Base-by-base conservation (phyloP, 2,113 vertebrate species). In the Vanacampus margaritifer region DNA sequence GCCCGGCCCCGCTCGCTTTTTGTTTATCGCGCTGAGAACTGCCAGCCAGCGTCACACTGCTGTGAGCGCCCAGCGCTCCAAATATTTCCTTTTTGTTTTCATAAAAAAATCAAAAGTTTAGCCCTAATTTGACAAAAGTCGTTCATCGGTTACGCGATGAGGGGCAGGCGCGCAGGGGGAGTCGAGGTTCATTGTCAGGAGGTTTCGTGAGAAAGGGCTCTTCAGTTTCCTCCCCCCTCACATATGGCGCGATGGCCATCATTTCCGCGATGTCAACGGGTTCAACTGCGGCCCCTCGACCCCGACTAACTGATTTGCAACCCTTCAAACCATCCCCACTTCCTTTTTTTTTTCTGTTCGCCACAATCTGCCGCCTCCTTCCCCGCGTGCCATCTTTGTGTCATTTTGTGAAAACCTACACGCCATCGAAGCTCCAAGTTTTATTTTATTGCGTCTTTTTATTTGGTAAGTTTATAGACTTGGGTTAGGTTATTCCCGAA, bases 201-300 rank as follows among this genome's bases (percentile, higher is more conserved):
- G 41, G 57, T 23, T 71, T 68, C 50, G 37, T 48, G 71, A 71
- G 74, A 51, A 64, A 65, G 50, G 41, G 39, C 56, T n/a, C 48
- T 56, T 26, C 39, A 53, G 48, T 41, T 32, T 21, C 35, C 28
- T 41, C 39, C 41, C n/a, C 45, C 48, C 14, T 7, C 36, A 5
- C 62, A 48, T 64, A 65, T 71, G 70, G 36, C 66, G 46, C 28
- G 0, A 68, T 54, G 67, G 67, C 64, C 54, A 17, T 76, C 80
- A 65, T 68, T 71, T 51, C 72, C n/a, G 45, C 54, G 64, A 76
- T 74, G 83, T 85, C 86, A 85, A 11, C 64, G 71, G 76, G 84
- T 81, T 86, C 79, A 84, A 68, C 50, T 57, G 36, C 70, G 67
- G 74, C 75, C 78, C 78, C 75, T 73, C 63, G 54, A 73, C 63